Evolutionary conservation across 2,888 invertebrate genomes (phyloP).

Genomic region (Morpho achilles): DNA sequence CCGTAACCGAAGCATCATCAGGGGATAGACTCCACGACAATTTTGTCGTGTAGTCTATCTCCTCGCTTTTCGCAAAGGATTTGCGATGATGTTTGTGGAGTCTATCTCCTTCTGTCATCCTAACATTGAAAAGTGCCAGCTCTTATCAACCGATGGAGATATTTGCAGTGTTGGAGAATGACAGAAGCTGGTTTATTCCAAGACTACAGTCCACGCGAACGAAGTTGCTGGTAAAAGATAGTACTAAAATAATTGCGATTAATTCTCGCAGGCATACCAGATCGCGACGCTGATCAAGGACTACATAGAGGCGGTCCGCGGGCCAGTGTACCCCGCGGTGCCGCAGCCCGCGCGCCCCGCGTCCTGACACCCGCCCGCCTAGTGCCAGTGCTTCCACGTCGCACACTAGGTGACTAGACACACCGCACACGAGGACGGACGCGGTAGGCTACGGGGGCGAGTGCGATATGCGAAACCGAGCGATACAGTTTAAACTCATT

Average conservation of each 20-base stretch:
- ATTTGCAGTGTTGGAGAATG: no score
- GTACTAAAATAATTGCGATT: neutral
- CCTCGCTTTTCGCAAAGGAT: no score
- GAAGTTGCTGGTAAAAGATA: no score
- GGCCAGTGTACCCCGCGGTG: conserved; percentile 69
- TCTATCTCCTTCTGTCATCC: no score
- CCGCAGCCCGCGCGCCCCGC: conserved; percentile 39
- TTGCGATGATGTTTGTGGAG: no score
- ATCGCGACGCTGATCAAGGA: conserved; percentile 95
- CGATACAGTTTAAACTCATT: neutral
- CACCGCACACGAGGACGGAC: conserved; percentile 5
- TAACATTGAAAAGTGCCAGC: no score
- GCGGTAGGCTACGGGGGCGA: neutral
- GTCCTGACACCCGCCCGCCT: conserved; percentile 71
- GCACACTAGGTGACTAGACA: conserved; percentile 39
- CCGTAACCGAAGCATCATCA: no score
- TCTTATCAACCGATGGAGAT: no score
- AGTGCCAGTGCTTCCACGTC: conserved; percentile 79
- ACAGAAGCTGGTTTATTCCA: no score
- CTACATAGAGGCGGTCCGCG: conserved; percentile 81
- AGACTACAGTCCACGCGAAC: no score
- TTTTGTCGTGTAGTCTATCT: no score
- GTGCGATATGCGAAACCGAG: conserved; percentile 5
- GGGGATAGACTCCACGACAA: no score
- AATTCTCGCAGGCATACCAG: conserved; percentile 87